Percentiles rank a stretch among this genome's conserved stretches.
phyloP scores from a whole-genome alignment of 1,140 invertebrate genomes.

The Chymomyza costata region DNA sequence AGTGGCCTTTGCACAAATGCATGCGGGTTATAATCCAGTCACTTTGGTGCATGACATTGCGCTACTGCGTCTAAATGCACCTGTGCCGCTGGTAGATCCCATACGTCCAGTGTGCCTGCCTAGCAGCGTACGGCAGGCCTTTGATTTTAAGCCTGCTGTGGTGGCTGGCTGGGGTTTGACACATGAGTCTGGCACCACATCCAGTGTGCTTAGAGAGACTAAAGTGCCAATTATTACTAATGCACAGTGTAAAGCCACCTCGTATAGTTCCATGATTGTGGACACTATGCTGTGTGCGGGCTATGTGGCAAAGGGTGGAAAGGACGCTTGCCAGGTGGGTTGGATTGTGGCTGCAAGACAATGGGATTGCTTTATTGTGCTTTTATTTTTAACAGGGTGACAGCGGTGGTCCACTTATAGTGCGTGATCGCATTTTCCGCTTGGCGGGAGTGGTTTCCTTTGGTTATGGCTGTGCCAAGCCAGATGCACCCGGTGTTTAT shows the following conservation, averaged over 20 bases:
- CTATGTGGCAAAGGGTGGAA: constrained; percentile 89
- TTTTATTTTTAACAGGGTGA: constrained; percentile 74
- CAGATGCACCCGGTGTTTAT: constrained; percentile 86
- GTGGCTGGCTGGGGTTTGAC: constrained; percentile 91
- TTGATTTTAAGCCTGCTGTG: constrained; percentile 60
- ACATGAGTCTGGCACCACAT: constrained; percentile 88
- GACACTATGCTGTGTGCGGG: constrained; percentile 94
- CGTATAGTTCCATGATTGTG: constrained; percentile 93
- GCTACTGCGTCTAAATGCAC: constrained; percentile 76
- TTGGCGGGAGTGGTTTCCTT: constrained; percentile 86
- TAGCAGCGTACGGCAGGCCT: constrained; percentile 41
- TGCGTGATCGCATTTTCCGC: constrained; percentile 91
- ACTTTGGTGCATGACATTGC: constrained; percentile 89
- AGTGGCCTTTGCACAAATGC: constrained; percentile 42
- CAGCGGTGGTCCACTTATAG: constrained; percentile 87
- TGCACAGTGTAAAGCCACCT: constrained; percentile 86
- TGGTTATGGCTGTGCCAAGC: constrained; percentile 87
- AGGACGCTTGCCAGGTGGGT: constrained; percentile 90
- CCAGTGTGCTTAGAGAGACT: constrained; percentile 88
- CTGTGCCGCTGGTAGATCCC: constrained; percentile 85
- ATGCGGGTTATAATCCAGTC: constrained; percentile 51
- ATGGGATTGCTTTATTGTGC: constrained; percentile 5
- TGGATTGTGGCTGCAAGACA: not conserved
- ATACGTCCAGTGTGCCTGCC: constrained; percentile 92
- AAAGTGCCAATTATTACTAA: constrained; percentile 93